These are phyloP conservation scores for Scaptomyza cyrtandrae DNA, from an alignment of 2,888 invertebrate genomes.

Conservation along the genomic window DNA sequence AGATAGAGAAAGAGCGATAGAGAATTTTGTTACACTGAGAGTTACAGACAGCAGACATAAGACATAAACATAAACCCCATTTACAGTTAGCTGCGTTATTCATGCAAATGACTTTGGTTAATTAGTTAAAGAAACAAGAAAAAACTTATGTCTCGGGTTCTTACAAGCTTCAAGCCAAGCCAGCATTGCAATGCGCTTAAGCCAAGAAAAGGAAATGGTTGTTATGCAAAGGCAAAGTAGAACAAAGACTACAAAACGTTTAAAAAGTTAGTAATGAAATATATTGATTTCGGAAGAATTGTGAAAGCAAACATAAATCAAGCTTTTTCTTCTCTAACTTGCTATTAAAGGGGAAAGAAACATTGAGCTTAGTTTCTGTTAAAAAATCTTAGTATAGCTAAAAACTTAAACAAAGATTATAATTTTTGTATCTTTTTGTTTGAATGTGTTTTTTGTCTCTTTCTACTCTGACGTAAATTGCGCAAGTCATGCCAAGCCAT, in stretches of 20 bases:
- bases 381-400: too few species aligned
- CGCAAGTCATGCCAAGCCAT: slow-evolving; percentile 34
- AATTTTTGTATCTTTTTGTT: not conserved
- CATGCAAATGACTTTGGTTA: slow-evolving; percentile 77
- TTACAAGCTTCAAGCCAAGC: slow-evolving; percentile 15
- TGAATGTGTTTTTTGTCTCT: not conserved
- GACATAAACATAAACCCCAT: slow-evolving; percentile 63
- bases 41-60: slow-evolving; percentile 8
- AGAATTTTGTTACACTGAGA: slow-evolving; percentile 52
- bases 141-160: slow-evolving; percentile 31
- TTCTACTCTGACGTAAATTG: slow-evolving; percentile 21
- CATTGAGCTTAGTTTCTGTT: too few species aligned
- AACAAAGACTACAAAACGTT: not conserved
- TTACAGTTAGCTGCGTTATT: slow-evolving; percentile 79
- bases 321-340: too few species aligned
- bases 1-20: slow-evolving; percentile 1
- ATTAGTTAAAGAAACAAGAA: slow-evolving; percentile 59
- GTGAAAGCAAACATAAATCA: too few species aligned
- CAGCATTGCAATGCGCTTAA: slow-evolving; percentile 34
- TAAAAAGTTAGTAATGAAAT: too few species aligned
- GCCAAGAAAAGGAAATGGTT: slow-evolving; percentile 4
- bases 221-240: not conserved
- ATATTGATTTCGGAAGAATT: too few species aligned
- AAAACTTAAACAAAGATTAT: not conserved
- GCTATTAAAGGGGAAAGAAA: too few species aligned